A percentile compares a stretch with the other conserved stretches of the same genome.
These are phyloP conservation scores for Dipodomys ordii DNA, from an alignment of 2,113 vertebrate genomes.

Conservation along the genomic window DNA sequence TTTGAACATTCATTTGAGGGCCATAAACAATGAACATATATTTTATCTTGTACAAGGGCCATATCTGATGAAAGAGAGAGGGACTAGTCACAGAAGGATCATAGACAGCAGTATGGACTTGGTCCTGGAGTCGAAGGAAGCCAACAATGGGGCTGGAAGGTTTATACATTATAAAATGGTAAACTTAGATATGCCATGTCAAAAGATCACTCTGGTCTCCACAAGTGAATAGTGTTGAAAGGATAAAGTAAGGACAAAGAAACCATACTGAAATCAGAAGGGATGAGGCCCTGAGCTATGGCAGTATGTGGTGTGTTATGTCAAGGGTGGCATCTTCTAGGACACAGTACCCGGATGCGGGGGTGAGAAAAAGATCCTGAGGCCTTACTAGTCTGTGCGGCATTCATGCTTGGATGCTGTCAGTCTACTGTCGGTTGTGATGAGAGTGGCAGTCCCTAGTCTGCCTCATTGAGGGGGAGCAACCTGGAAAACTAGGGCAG, in stretches of 20 bases:
- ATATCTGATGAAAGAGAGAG: background rate
- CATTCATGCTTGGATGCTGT: background rate
- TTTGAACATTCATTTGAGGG: background rate
- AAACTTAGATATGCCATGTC: background rate
- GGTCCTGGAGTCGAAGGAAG: background rate
- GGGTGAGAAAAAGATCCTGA: background rate
- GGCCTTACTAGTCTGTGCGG: background rate
- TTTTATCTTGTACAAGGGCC: background rate
- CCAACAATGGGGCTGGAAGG: background rate
- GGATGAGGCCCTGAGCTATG: background rate
- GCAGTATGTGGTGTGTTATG: background rate
- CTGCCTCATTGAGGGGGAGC: background rate
- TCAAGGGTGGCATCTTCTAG: background rate
- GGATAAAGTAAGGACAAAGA: background rate
- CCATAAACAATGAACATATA: background rate
- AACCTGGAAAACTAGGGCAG: background rate
- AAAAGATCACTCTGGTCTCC: background rate
- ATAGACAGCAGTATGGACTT: background rate
- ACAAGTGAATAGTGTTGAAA: background rate
- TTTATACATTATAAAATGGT: background rate
- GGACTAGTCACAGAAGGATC: background rate
- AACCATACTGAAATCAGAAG: slow-evolving; percentile 7
- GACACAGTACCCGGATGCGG: background rate
- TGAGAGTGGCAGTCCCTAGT: background rate
- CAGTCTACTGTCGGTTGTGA: background rate